Percentiles rank a stretch among this genome's conserved stretches.
phyloP scores from a whole-genome alignment of 2,113 vertebrate genomes.

The Lynx canadensis region DNA sequence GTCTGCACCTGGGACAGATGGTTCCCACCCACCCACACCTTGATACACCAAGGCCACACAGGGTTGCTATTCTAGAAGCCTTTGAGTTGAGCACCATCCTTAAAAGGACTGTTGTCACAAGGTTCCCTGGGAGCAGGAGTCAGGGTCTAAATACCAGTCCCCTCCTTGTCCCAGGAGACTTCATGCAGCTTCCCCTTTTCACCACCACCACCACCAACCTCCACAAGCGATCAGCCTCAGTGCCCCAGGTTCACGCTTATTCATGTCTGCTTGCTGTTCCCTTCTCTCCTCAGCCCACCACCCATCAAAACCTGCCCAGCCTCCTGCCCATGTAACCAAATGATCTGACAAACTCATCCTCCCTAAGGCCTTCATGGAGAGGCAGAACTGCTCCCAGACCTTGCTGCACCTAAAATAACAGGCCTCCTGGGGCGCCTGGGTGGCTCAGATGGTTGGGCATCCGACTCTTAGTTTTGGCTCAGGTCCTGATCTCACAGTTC shows the following conservation, averaged over 20 bases:
- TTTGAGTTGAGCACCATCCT: neutral
- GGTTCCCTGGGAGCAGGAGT: neutral
- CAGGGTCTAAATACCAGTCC: neutral
- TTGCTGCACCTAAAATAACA: neutral
- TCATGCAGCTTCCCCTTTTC: too few relatives aligned
- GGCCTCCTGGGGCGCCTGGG: too few relatives aligned
- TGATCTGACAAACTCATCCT: neutral
- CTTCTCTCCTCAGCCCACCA: neutral
- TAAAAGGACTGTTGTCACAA: neutral
- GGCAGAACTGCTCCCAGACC: neutral
- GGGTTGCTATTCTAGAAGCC: neutral
- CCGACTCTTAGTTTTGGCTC: too few relatives aligned
- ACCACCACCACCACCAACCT: neutral
- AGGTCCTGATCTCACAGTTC: too few relatives aligned
- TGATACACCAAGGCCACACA: neutral
- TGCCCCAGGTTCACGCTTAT: rapidly evolving
- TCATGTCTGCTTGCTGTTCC: too few relatives aligned
- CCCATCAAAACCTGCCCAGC: neutral
- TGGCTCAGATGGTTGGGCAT: too few relatives aligned
- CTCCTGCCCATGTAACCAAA: neutral
- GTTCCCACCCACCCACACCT: neutral
- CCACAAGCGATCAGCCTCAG: rapidly evolving
- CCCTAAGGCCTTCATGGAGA: neutral
- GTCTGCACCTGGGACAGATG: neutral
- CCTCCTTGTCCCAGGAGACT: neutral